phyloP scores from a whole-genome alignment of 2,888 invertebrate genomes.

The Rhopalosiphum nymphaeae region DNA sequence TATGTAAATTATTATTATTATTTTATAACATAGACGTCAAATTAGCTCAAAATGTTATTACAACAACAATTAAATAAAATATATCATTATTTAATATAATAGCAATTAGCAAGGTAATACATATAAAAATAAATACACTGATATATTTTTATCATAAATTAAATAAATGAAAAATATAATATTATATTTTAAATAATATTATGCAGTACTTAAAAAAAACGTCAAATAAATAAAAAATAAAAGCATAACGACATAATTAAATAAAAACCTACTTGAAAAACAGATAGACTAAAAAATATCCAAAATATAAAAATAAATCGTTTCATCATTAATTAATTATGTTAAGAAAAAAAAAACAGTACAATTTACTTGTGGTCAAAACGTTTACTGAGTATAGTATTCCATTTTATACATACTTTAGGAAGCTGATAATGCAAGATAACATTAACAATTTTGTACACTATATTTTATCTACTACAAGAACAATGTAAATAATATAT shows the following conservation, averaged over 20 bases:
- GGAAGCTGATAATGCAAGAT: slow-evolving; percentile 33
- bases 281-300: not conserved
- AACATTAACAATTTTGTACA: not conserved
- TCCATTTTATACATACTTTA: not conserved
- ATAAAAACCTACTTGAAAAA: not conserved
- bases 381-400: not conserved
- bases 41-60: not conserved
- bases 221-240: not conserved
- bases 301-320: not conserved
- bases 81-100: not conserved
- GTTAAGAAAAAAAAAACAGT: not conserved
- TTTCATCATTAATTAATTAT: not conserved
- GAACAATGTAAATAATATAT: not conserved
- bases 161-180: not conserved
- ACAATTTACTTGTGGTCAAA: not conserved
- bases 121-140: not conserved
- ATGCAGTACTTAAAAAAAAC: not conserved
- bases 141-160: not conserved
- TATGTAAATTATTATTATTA: not conserved
- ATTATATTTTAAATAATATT: not conserved
- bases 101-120: not conserved
- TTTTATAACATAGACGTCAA: not conserved
- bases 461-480: not conserved
- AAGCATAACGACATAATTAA: not conserved
- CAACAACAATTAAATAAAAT: not conserved